Evolutionary conservation across 2,113 vertebrate species (phyloP).

Genomic region (Rattus rattus): DNA sequence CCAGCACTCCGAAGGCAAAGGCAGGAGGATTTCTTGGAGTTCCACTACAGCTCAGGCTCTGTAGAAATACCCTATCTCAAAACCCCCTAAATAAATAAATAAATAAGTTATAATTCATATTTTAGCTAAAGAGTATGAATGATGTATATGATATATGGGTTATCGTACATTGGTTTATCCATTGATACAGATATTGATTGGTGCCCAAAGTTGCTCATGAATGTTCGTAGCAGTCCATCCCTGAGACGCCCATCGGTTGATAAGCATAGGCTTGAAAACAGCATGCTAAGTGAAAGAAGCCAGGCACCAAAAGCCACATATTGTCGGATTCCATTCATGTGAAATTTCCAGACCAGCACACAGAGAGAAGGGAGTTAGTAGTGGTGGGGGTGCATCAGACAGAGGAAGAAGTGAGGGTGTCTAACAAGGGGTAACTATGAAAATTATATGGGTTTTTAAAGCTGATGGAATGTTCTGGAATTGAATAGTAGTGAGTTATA

Average conservation of each 20-base stretch:
- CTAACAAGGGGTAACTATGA: not conserved
- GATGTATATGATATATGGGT: not conserved
- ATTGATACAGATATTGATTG: not conserved
- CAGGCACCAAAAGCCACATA: not conserved
- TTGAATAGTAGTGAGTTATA: not conserved
- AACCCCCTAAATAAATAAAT: not conserved
- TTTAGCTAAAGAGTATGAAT: not conserved
- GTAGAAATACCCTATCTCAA: not conserved
- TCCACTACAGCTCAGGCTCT: not conserved
- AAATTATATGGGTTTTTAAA: not conserved
- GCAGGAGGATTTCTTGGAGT: not conserved
- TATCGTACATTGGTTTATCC: not conserved
- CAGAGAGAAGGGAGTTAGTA: not conserved
- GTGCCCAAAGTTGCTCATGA: not conserved
- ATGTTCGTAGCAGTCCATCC: not conserved
- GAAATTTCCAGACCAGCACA: not conserved
- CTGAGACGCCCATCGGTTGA: not conserved
- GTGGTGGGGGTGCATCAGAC: not conserved
- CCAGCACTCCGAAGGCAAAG: not conserved
- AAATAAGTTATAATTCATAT: not conserved
- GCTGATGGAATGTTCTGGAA: not conserved
- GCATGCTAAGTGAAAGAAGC: constrained; percentile 1
- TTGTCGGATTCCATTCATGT: not conserved
- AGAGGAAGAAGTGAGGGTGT: not conserved
- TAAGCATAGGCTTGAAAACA: not conserved